Conservation (phyloP, 1,140 invertebrate genomes). For the Lordiphosa mommai region DNA sequence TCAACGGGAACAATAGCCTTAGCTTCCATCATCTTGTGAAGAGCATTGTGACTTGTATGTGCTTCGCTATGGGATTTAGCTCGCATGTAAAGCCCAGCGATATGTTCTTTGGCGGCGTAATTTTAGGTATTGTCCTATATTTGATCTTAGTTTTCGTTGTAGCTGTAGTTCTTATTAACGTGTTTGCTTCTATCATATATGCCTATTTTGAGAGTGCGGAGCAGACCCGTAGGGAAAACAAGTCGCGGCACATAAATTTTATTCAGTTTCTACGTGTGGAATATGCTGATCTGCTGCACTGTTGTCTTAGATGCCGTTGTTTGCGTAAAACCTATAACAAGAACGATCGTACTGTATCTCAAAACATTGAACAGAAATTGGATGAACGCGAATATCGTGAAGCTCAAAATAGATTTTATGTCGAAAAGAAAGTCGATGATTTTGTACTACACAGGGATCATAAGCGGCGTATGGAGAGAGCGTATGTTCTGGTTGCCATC, state of each 20-base stretch:
- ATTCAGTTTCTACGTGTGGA: conserved; percentile 47
- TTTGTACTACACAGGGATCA: conserved; percentile 6
- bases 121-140: conserved; percentile 43
- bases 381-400: not conserved
- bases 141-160: conserved; percentile 35
- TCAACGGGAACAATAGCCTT: conserved; percentile 49
- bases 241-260: conserved; percentile 20
- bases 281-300: not conserved
- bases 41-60: conserved; percentile 38
- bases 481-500: conserved; percentile 12
- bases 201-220: conserved; percentile 29
- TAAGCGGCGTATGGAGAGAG: not conserved
- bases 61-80: conserved; percentile 53
- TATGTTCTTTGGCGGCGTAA: conserved; percentile 34
- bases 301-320: not conserved
- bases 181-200: conserved; percentile 52
- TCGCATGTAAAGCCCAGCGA: conserved; percentile 7
- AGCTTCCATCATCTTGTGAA: conserved; percentile 20
- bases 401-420: too few relatives aligned
- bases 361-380: conserved; percentile 24
- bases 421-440: not conserved
- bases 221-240: not conserved
- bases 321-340: conserved; percentile 4
- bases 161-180: conserved; percentile 49
- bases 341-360: conserved; percentile 25